phyloP scores from a whole-genome alignment of 2,797 vertebrate species.

The Carapus acus region DNA sequence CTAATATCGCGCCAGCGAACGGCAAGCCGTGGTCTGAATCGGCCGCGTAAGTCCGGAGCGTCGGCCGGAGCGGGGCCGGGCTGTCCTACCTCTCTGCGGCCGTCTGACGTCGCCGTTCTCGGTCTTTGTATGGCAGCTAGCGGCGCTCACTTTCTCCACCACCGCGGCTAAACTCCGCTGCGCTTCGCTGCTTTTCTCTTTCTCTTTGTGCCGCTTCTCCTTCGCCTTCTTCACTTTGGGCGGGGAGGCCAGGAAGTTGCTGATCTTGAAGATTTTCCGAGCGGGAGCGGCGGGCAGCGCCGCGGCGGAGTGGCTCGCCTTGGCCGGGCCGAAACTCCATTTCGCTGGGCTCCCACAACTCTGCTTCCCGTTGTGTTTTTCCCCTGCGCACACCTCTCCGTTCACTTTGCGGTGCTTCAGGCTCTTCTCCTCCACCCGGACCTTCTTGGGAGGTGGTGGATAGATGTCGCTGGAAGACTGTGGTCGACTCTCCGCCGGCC shows the following conservation, averaged over 20 bases:
- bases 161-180: slow-evolving; percentile 63
- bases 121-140: slow-evolving; percentile 75
- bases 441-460: slow-evolving; percentile 77
- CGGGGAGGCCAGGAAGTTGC: slow-evolving; percentile 74
- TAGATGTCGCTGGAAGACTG: slow-evolving; percentile 72
- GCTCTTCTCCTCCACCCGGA: slow-evolving; percentile 81
- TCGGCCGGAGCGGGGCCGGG: background rate
- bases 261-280: slow-evolving; percentile 78
- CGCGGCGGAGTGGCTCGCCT: slow-evolving; percentile 66
- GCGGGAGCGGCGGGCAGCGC: slow-evolving; percentile 60
- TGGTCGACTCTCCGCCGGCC: slow-evolving; percentile 69
- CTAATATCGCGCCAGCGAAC: background rate
- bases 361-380: slow-evolving; percentile 79
- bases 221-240: slow-evolving; percentile 78
- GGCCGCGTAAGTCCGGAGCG: background rate
- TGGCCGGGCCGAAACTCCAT: slow-evolving; percentile 81
- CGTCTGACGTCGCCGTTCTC: slow-evolving; percentile 85
- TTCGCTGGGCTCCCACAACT: slow-evolving; percentile 78
- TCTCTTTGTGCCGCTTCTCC: slow-evolving; percentile 79
- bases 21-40: too few relatives aligned
- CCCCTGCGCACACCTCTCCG: slow-evolving; percentile 81
- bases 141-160: slow-evolving; percentile 69
- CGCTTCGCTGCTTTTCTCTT: slow-evolving; percentile 71
- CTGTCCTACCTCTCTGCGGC: slow-evolving; percentile 74
- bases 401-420: slow-evolving; percentile 82